Percentiles rank a stretch among this genome's conserved stretches.
phyloP scores from a whole-genome alignment of 2,797 vertebrate species.

The Micrastur ruficollis region DNA sequence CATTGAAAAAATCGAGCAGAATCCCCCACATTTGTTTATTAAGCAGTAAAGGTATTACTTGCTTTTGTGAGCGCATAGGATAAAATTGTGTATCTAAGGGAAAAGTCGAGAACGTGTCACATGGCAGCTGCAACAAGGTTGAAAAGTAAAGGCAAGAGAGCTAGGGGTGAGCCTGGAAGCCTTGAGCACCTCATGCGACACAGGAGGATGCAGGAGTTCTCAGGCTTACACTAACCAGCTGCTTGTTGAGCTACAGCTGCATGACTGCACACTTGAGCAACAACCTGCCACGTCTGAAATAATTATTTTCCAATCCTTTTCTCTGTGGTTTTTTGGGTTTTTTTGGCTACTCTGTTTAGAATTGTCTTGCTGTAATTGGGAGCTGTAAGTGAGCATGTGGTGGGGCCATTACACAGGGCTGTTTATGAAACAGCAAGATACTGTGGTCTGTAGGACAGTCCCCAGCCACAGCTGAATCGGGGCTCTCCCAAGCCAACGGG shows the following conservation, averaged over 20 bases:
- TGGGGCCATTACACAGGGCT: background rate
- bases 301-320: background rate
- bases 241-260: background rate
- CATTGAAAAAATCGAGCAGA: background rate
- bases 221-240: background rate
- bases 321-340: background rate
- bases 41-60: background rate
- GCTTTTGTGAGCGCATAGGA: background rate
- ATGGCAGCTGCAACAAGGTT: background rate
- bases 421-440: accelerated
- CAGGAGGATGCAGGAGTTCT: background rate
- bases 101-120: background rate
- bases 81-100: background rate
- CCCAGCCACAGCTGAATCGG: background rate
- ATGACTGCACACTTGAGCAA: background rate
- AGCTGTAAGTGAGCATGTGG: background rate
- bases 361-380: accelerated
- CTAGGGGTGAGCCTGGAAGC: background rate
- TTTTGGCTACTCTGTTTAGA: background rate
- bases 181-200: accelerated
- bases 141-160: background rate
- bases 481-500: background rate
- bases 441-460: background rate
- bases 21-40: background rate
- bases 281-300: background rate